These are phyloP conservation scores for Scrobipalpa costella DNA, from an alignment of 2,888 invertebrate species.

Conservation along the genomic window DNA sequence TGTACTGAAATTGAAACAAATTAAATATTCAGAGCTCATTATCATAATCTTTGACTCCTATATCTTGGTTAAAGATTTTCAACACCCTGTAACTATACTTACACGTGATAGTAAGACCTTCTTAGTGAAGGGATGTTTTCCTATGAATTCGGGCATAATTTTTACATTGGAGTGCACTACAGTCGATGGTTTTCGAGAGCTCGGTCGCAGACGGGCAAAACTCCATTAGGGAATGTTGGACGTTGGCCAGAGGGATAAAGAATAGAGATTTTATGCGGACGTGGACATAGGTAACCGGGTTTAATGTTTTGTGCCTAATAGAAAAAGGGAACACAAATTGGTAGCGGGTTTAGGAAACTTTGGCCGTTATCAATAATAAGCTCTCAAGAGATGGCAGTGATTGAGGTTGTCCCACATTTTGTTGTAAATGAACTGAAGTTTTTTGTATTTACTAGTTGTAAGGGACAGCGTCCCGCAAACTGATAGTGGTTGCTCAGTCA, in stretches of 20 bases:
- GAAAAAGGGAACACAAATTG: background rate
- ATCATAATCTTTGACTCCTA: too few species aligned
- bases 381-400: too few species aligned
- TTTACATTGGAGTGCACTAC: constrained; percentile 60
- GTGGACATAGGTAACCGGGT: constrained; percentile 37
- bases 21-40: too few species aligned
- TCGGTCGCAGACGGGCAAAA: constrained; percentile 67
- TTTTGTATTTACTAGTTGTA: too few species aligned
- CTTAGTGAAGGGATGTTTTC: constrained; percentile 55
- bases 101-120: constrained; percentile 38
- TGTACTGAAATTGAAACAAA: too few species aligned
- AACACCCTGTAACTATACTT: background rate
- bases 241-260: constrained; percentile 53
- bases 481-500: too few species aligned
- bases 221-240: constrained; percentile 75
- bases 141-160: constrained; percentile 60
- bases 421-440: too few species aligned
- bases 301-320: background rate
- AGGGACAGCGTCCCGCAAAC: too few species aligned
- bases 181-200: constrained; percentile 55
- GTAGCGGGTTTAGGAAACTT: background rate
- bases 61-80: too few species aligned
- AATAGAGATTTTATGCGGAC: constrained; percentile 43
- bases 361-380: too few species aligned
- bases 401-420: too few species aligned